Evolutionary conservation across 2,113 vertebrate genomes (phyloP).

Genomic region (Anguilla rostrata): DNA sequence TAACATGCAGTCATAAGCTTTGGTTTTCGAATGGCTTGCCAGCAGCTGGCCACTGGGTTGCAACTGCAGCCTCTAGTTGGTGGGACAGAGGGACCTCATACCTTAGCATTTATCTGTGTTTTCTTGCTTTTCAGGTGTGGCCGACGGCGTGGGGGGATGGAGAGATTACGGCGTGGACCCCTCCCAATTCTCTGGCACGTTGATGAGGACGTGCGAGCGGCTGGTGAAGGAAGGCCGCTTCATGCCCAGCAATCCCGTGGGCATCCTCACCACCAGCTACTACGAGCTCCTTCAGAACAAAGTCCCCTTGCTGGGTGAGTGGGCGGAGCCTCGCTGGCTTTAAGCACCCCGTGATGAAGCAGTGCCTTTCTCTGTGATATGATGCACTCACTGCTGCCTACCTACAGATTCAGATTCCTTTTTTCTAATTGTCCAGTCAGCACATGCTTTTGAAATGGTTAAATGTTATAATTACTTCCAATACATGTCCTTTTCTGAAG

Average conservation of each 20-base stretch:
- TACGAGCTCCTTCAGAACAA: constrained; percentile 98
- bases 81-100: no score
- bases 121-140: constrained; percentile 75
- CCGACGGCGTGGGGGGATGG: constrained; percentile 97
- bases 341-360: neutral
- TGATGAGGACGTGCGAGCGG: constrained; percentile 94
- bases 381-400: neutral
- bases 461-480: neutral
- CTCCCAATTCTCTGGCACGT: constrained; percentile 96
- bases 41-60: neutral
- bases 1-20: neutral
- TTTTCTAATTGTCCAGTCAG: neutral
- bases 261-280: constrained; percentile 92
- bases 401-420: no score
- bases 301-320: constrained; percentile 94
- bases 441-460: neutral
- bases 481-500: neutral
- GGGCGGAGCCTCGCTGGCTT: neutral
- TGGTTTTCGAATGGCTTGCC: neutral
- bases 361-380: neutral
- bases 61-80: neutral
- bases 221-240: constrained; percentile 96
- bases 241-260: constrained; percentile 88
- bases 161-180: constrained; percentile 97
- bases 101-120: neutral